phyloP scores from a whole-genome alignment of 2,113 vertebrate genomes.

The Semnornis frantzii region DNA sequence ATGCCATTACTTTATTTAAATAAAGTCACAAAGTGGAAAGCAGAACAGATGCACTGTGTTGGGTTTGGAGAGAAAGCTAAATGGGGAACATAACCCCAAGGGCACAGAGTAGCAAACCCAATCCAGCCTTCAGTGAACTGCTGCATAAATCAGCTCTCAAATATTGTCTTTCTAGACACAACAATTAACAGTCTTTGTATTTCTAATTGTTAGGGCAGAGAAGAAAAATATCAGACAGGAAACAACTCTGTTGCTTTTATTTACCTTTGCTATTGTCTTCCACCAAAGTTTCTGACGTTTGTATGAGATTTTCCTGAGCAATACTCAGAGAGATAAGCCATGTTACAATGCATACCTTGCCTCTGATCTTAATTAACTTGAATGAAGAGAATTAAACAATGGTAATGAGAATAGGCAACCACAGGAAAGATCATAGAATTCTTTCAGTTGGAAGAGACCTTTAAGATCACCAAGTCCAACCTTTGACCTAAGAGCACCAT shows the following conservation, averaged over 20 bases:
- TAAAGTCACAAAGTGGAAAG: neutral
- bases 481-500: no score
- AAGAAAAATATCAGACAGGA: neutral
- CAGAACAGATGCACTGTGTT: neutral
- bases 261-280: neutral
- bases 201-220: neutral
- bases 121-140: conserved; percentile 9
- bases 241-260: neutral
- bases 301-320: neutral
- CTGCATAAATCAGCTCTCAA: conserved; percentile 15
- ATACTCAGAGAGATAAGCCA: neutral
- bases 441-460: no score
- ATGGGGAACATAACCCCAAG: conserved; percentile 27
- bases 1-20: neutral
- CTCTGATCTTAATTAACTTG: neutral
- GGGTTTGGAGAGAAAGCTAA: conserved; percentile 14
- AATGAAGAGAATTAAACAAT: neutral
- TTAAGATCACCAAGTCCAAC: no score
- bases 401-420: neutral
- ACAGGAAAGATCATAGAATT: neutral
- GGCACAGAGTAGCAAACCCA: conserved; percentile 31
- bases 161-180: conserved; percentile 7
- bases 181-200: neutral
- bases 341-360: neutral
- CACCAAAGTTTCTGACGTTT: neutral